phyloP scores from a whole-genome alignment of 2,797 vertebrate species.

The Gymnoscopelus braueri region DNA sequence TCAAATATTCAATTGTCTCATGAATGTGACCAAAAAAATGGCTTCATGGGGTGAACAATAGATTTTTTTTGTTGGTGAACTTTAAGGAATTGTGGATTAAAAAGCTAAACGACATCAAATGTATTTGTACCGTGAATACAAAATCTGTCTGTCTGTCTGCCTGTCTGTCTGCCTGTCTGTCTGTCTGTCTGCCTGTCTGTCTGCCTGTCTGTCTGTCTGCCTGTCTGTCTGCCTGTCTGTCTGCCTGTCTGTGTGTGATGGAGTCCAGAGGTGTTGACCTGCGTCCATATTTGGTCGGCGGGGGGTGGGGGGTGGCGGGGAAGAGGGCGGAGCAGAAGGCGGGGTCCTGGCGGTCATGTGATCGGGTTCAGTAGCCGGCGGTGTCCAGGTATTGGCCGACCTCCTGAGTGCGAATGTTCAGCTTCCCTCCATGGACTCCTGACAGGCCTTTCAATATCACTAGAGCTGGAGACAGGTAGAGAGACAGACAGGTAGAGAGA shows the following conservation, averaged over 20 bases:
- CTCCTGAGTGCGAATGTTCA: no score
- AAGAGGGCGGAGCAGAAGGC: background rate
- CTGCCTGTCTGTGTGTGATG: background rate
- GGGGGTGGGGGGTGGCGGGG: constrained; percentile 23
- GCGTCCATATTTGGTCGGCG: background rate
- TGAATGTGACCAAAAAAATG: no score
- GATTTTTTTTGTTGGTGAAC: no score
- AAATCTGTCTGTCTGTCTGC: background rate
- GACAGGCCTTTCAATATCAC: background rate
- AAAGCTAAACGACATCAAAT: no score
- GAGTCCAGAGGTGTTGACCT: background rate
- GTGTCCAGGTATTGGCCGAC: no score
- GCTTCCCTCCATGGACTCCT: background rate
- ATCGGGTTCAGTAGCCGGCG: no score
- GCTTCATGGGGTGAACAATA: no score
- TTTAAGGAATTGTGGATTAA: no score
- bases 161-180: background rate
- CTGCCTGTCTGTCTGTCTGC: background rate
- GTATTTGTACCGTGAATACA: no score
- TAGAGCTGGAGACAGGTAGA: background rate
- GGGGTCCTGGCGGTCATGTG: no score
- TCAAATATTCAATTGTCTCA: no score
- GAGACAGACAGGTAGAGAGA: background rate
- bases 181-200: background rate
- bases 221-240: background rate